A percentile compares a stretch with the other conserved stretches of the same genome.
Conservation (phyloP, 2,888 invertebrate genomes). For the Oasisia sp. region DNA sequence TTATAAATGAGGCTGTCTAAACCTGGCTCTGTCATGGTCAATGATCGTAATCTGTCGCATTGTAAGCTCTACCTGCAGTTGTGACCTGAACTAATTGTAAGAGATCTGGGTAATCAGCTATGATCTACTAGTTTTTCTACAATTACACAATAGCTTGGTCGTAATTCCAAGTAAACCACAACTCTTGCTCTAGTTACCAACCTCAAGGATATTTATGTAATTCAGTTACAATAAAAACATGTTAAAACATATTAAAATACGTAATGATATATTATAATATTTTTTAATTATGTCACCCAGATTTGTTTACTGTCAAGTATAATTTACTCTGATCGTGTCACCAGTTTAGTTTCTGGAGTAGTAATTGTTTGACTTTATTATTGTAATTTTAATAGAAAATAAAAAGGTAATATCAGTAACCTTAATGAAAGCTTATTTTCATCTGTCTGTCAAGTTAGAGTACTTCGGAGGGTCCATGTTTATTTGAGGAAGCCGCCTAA, state of each 20-base stretch:
- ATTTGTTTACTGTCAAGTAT: background rate
- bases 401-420: background rate
- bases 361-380: background rate
- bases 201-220: too few species aligned
- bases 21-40: background rate
- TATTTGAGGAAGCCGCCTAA: too few species aligned
- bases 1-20: background rate
- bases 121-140: background rate
- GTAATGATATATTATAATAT: too few species aligned
- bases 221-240: too few species aligned
- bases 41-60: background rate
- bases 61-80: background rate
- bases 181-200: too few species aligned
- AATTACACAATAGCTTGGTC: background rate
- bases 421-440: background rate
- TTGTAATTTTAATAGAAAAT: too few species aligned
- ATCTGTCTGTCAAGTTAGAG: too few species aligned
- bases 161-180: background rate
- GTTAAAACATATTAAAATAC: too few species aligned
- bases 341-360: background rate
- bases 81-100: background rate
- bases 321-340: background rate
- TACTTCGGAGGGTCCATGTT: too few species aligned
- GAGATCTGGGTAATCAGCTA: background rate
- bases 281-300: too few species aligned